Evolutionary conservation across 2,797 vertebrate genomes (phyloP).

Genomic region (Prunella strophiata): DNA sequence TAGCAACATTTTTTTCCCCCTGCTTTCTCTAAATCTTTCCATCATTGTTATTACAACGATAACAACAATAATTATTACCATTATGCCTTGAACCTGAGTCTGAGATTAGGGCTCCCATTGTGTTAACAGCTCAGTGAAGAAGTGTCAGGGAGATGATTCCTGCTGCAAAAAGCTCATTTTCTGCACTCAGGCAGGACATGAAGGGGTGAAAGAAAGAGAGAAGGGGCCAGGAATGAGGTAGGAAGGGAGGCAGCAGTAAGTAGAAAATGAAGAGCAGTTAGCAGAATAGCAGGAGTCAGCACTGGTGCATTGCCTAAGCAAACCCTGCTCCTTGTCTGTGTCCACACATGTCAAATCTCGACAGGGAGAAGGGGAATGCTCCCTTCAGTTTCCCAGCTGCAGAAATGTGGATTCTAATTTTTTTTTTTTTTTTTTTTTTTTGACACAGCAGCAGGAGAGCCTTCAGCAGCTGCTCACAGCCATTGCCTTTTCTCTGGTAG

Average conservation of each 20-base stretch:
- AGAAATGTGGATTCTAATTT: neutral
- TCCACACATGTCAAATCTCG: slow-evolving; percentile 63
- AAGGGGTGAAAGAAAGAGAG: slow-evolving; percentile 11
- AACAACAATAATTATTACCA: slow-evolving; percentile 54
- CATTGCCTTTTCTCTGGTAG: neutral
- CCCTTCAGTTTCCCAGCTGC: slow-evolving; percentile 11
- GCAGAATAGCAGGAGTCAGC: slow-evolving; percentile 59
- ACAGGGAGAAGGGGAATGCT: slow-evolving; percentile 41
- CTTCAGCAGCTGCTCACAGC: neutral
- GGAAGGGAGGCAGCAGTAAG: slow-evolving; percentile 6
- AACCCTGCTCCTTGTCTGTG: slow-evolving; percentile 51
- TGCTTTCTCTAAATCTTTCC: slow-evolving; percentile 57
- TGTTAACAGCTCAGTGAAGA: neutral
- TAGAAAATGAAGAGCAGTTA: neutral
- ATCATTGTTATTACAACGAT: slow-evolving; percentile 57
- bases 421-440: neutral
- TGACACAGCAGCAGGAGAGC: neutral
- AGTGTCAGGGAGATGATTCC: neutral
- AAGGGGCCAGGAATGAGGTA: slow-evolving; percentile 53
- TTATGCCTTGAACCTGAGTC: slow-evolving; percentile 9
- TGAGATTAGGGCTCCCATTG: slow-evolving; percentile 44
- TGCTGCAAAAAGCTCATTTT: neutral
- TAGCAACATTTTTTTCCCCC: neutral
- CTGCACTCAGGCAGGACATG: neutral
- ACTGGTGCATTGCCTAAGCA: slow-evolving; percentile 62